Conservation (phyloP, 2,113 vertebrate species). For the Oryctolagus cuniculus region DNA sequence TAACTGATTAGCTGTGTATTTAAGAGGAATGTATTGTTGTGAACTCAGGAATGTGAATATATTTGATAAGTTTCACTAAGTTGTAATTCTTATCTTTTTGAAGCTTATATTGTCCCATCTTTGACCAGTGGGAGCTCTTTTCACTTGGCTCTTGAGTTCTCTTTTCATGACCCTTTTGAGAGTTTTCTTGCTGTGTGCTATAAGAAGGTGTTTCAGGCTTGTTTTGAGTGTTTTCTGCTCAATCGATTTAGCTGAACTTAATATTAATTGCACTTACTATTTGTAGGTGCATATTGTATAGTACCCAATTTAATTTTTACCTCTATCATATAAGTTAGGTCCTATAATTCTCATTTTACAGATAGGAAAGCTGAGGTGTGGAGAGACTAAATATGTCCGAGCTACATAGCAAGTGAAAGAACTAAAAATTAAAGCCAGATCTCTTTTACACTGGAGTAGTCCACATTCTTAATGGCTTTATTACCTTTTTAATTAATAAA, state of each 20-base stretch:
- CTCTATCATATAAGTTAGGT: not conserved
- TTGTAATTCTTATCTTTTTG: not conserved
- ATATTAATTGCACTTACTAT: not conserved
- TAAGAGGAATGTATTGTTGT: not conserved
- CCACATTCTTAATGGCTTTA: not conserved
- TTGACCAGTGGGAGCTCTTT: not conserved
- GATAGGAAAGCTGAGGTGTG: not conserved
- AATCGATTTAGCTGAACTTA: not conserved
- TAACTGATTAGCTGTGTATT: not conserved
- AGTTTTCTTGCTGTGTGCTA: not conserved
- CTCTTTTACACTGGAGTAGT: not conserved
- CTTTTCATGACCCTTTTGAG: not conserved
- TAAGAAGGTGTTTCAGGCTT: not conserved
- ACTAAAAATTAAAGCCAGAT: not conserved
- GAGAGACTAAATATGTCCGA: not conserved
- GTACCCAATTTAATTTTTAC: not conserved
- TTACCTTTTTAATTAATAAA: slow-evolving; percentile 1
- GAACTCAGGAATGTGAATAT: not conserved
- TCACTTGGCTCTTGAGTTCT: not conserved
- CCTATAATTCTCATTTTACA: not conserved
- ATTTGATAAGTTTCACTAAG: not conserved
- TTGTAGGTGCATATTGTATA: not conserved
- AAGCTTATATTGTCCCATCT: not conserved
- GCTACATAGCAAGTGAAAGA: not conserved
- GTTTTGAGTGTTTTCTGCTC: not conserved